Evolutionary conservation across 1,140 invertebrate genomes (phyloP), one percentile per base, ranked within the genome.

Genomic region (Parasteatoda tepidariorum): DNA sequence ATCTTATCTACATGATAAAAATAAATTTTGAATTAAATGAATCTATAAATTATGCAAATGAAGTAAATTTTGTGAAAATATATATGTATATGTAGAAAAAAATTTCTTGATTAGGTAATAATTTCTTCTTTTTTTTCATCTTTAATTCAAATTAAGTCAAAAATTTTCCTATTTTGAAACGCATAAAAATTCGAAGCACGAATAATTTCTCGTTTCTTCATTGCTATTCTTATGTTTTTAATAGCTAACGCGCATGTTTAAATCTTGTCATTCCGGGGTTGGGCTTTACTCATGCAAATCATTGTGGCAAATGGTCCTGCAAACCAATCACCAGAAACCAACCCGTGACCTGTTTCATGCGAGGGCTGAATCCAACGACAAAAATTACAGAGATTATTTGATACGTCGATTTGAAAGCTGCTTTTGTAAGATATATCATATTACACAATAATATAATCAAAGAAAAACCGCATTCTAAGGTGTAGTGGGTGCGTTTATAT

Each of bases 361-460:
- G 74, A 61, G 74, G 74, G 74, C 34, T 66, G 74, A 57, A 28
- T 57, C 33, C 38, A 57, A 61, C 62, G 74, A 78, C 74, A 78
- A 78, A 78, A 54, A 66, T 64, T 78, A 59, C 74, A 59, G 74
- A 34, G 74, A 78, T 78, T 66, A 61, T 78, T 66, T n/a, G 13
- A 26, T 48, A 48, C 74, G 34, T 78, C 74, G 38, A 78, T 78
- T 78, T 78, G 74, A 78, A 48, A 78, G 74, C 34, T 31, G 61
- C 28, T 18, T 54, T 31, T 66, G 74, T 78, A 61, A 61, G 62
- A 30, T 78, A 78, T 78, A 78, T 66, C 74, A 78, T 61, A 61
- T 78, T 78, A 66, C 66, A 28, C 34, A 78, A 61, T 78, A 66
- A 48, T 78, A 78, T 78, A 78, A 78, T 66, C 74, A 78, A 78